phyloP scores from a whole-genome alignment of 2,113 vertebrate genomes.

The Hassar affinis region DNA sequence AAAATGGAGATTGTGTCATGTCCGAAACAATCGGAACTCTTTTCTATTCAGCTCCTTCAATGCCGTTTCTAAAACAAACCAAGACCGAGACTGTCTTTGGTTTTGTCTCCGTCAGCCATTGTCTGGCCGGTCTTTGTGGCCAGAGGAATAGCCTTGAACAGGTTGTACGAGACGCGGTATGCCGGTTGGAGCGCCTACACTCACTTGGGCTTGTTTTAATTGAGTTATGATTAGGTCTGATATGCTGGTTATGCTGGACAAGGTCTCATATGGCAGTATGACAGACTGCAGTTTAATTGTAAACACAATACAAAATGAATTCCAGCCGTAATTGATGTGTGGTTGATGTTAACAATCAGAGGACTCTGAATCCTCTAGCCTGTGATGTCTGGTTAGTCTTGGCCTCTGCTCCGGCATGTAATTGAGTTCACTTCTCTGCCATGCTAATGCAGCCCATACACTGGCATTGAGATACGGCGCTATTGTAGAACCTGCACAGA shows the following conservation, averaged over 20 bases:
- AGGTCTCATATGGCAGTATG: conserved; percentile 8
- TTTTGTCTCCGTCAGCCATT: conserved; percentile 17
- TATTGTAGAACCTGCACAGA: conserved; percentile 8
- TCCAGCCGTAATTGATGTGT: conserved; percentile 43
- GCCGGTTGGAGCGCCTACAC: conserved; percentile 3
- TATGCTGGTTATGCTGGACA: conserved; percentile 8
- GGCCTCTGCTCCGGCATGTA: conserved; percentile 60
- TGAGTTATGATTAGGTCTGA: conserved; percentile 14
- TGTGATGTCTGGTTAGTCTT: conserved; percentile 56
- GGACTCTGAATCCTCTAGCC: conserved; percentile 36
- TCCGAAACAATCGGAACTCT: not conserved
- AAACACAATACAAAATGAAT: not conserved
- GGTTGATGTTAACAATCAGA: conserved; percentile 58
- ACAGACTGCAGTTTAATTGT: not conserved
- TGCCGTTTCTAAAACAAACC: not conserved
- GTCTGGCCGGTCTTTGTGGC: not conserved
- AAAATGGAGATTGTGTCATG: not conserved
- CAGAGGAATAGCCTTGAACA: conserved; percentile 32
- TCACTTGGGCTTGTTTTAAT: not conserved
- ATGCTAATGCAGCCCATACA: not conserved
- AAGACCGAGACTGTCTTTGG: not conserved
- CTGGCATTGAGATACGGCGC: not conserved
- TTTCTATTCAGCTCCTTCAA: not conserved
- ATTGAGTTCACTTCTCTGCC: conserved; percentile 65
- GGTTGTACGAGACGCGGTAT: not conserved